These are phyloP conservation scores for Pseudorhombus dupliciocellatus DNA, from an alignment of 2,113 vertebrate genomes.

Conservation along the genomic window DNA sequence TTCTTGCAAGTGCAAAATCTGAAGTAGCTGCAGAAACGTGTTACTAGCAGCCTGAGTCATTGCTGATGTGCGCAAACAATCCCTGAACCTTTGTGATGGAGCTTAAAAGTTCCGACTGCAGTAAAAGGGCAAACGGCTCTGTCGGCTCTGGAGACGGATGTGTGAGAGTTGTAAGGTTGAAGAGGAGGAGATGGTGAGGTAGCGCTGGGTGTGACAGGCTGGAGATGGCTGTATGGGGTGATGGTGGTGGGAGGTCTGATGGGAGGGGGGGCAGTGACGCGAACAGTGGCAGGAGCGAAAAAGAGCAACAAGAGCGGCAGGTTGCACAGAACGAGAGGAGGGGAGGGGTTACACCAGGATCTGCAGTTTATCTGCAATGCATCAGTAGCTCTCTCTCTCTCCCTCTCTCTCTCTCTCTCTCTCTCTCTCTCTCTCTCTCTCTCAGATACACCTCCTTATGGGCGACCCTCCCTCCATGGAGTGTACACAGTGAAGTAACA, in stretches of 20 bases:
- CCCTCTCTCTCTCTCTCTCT: constrained; percentile 35
- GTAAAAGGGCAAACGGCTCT: constrained; percentile 19
- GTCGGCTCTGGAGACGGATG: constrained; percentile 24
- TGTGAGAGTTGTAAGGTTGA: constrained; percentile 35
- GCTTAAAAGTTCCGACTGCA: constrained; percentile 7
- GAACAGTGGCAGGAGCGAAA: constrained; percentile 25
- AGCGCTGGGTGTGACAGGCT: constrained; percentile 45
- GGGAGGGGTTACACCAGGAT: constrained; percentile 73
- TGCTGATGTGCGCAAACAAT: too few species aligned
- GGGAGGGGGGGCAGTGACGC: constrained; percentile 50
- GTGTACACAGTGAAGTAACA: constrained; percentile 25
- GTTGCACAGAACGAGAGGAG: constrained; percentile 38
- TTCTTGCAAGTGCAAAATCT: too few species aligned
- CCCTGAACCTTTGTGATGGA: too few species aligned
- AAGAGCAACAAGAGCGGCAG: constrained; percentile 36
- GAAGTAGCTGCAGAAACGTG: too few species aligned
- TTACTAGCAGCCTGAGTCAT: too few species aligned
- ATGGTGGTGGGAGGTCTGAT: constrained; percentile 48
- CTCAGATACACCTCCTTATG: constrained; percentile 33
- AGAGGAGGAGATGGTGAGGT: constrained; percentile 11
- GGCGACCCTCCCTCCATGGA: constrained; percentile 41
- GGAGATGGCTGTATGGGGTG: constrained; percentile 47
- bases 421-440: constrained; percentile 3
- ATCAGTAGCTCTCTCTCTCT: constrained; percentile 78
- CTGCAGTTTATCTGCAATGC: constrained; percentile 89